Base-by-base conservation (phyloP, 2,888 invertebrate species). In the Scaptomyza tumidula region DNA sequence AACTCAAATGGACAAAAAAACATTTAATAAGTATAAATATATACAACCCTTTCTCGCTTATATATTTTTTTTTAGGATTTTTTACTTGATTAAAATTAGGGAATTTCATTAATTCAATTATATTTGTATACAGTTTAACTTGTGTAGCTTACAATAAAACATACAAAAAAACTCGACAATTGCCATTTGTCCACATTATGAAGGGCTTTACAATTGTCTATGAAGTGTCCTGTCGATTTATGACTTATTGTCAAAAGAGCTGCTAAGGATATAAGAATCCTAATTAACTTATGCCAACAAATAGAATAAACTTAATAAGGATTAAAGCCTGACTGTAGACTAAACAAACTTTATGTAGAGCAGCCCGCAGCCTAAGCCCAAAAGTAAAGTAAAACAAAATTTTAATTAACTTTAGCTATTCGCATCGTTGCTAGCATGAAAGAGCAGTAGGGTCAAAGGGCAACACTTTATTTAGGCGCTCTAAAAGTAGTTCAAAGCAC, bases 341-440 rank as follows among this genome's bases (percentile, higher is more conserved):
- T 57, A 44, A 57, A 33, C 53, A 65, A 57, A 54, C 49, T 48
- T 35, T 39, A 53, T 67, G 33, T 67, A 70, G 65, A 60, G 62
- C 59, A 63, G 61, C 69, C 72, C 63, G 58, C 56, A 71, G 64
- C 62, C 45, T 65, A 67, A 65, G 67, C 68, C 57, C 52, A 33
- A 77, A 85, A 73, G 72, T 63, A 80, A 87, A 79, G 46, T 62
- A 52, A 80, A 84, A 82, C 71, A 74, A 73, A 75, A 75, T 77
- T 87, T 85, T 79, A 85, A 85, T 85, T 85, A 85, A 83, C 80
- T 83, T 85, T 61, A 43, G 63, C 50, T 56, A 45, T 63, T 48
- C 56, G 27, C 27, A 13, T 16, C 2, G 43, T 44, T 75, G 63
- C 52, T 64, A 70, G 33, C 60, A 46, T 39, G 39, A 27, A 7